phyloP scores from a whole-genome alignment of 2,888 invertebrate species.

The Lithosia quadra region DNA sequence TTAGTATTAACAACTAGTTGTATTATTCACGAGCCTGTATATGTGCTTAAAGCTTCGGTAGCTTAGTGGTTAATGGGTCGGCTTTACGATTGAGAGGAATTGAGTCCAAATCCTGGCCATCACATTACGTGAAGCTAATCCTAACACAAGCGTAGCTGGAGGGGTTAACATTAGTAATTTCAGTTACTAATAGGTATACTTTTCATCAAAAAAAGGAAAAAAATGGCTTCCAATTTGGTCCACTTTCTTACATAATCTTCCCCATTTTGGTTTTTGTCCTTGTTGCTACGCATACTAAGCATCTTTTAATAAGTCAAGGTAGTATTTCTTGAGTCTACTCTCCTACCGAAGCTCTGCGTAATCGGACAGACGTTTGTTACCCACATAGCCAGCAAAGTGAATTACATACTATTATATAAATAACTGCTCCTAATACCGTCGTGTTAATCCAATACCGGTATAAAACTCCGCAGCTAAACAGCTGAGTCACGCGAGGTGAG shows the following conservation, averaged over 20 bases:
- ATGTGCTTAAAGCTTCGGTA: not conserved
- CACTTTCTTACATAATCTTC: not conserved
- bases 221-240: not conserved
- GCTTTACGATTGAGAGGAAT: too few species aligned
- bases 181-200: too few species aligned
- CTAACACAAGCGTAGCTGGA: too few species aligned
- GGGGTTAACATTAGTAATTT: too few species aligned
- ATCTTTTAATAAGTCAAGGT: not conserved
- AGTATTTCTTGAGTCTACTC: not conserved
- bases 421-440: not conserved
- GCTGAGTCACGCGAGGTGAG: slow-evolving; percentile 45
- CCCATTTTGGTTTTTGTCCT: not conserved
- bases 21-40: not conserved
- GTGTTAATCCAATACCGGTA: slow-evolving; percentile 9
- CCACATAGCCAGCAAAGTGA: not conserved
- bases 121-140: too few species aligned
- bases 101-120: too few species aligned
- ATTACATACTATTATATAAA: not conserved
- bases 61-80: too few species aligned
- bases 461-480: slow-evolving; percentile 20
- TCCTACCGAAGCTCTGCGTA: not conserved
- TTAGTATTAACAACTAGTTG: too few species aligned
- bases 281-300: not conserved
- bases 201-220: too few species aligned
- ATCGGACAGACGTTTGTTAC: too few species aligned